A percentile compares a stretch with the other conserved stretches of the same genome.
phyloP scores from a whole-genome alignment of 2,113 vertebrate genomes.

The Xiphias gladius region DNA sequence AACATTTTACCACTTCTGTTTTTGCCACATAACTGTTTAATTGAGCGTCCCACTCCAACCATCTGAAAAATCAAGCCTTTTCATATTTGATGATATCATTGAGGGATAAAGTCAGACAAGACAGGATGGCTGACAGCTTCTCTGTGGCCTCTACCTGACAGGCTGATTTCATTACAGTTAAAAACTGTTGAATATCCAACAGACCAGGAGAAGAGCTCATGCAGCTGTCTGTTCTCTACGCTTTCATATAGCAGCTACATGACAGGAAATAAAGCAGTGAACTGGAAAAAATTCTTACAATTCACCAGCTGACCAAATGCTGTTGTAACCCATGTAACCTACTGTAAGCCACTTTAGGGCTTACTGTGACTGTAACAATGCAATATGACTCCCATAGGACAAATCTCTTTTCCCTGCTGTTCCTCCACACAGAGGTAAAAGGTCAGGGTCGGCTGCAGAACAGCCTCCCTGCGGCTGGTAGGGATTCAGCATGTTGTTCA shows the following conservation, averaged over 20 bases:
- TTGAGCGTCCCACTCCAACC: neutral
- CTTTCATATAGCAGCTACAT: constrained; percentile 23
- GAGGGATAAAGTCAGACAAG: neutral
- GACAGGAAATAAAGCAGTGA: constrained; percentile 22
- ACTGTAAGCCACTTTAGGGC: constrained; percentile 26
- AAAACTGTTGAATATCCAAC: neutral
- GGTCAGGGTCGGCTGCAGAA: constrained; percentile 29
- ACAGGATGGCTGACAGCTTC: neutral
- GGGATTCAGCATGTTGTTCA: constrained; percentile 16
- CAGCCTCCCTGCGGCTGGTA: constrained; percentile 19
- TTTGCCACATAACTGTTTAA: constrained; percentile 6
- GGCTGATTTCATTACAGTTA: neutral
- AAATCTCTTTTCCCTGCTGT: constrained; percentile 10
- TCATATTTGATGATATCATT: constrained; percentile 5
- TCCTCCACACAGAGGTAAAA: constrained; percentile 42
- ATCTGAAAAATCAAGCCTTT: neutral
- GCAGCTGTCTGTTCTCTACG: constrained; percentile 21
- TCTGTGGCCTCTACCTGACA: neutral
- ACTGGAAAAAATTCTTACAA: neutral
- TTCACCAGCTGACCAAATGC: constrained; percentile 39
- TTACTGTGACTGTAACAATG: constrained; percentile 35
- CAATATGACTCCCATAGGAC: constrained; percentile 31
- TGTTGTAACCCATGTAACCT: constrained; percentile 26
- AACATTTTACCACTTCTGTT: constrained; percentile 16
- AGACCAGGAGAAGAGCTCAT: neutral